Evolutionary conservation across 2,888 invertebrate genomes (phyloP).

Genomic region (Enchytraeus crypticus): DNA sequence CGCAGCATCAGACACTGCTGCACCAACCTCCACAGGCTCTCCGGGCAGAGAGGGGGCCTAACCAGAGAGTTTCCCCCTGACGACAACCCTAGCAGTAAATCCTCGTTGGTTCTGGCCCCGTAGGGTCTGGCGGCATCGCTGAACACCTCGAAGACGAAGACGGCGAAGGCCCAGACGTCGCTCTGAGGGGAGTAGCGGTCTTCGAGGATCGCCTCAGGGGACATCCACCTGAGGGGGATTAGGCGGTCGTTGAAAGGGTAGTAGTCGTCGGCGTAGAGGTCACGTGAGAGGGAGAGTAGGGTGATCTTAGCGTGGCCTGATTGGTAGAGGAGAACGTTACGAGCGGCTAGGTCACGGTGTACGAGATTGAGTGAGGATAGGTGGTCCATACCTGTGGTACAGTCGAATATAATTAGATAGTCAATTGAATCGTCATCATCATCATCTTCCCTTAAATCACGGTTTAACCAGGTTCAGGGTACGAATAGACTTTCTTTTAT

Average conservation of each 20-base stretch:
- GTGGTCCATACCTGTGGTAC: slow-evolving; percentile 72
- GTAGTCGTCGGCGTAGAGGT: slow-evolving; percentile 82
- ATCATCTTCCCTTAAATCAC: no score
- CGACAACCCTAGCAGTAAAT: slow-evolving; percentile 47
- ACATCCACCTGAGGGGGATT: slow-evolving; percentile 79
- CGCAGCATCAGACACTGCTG: no score
- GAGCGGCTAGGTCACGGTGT: slow-evolving; percentile 80
- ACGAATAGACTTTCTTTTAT: no score
- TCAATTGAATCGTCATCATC: no score
- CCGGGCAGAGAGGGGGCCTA: slow-evolving; percentile 5
- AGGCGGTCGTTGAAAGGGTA: slow-evolving; percentile 54
- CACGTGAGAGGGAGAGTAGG: slow-evolving; percentile 67
- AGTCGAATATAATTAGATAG: no score
- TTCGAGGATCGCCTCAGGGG: slow-evolving; percentile 75
- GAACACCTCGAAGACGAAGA: slow-evolving; percentile 81
- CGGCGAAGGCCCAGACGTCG: slow-evolving; percentile 83
- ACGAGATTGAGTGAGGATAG: slow-evolving; percentile 65
- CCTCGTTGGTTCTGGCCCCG: background rate
- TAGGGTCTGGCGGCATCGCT: slow-evolving; percentile 67
- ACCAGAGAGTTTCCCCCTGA: background rate
- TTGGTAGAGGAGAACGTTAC: slow-evolving; percentile 56
- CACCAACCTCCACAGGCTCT: slow-evolving; percentile 11
- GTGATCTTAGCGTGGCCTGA: background rate
- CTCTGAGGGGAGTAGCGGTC: slow-evolving; percentile 85
- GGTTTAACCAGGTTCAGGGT: no score